Base-by-base conservation (phyloP, 2,113 vertebrate species). In the Sorex fumeus region DNA sequence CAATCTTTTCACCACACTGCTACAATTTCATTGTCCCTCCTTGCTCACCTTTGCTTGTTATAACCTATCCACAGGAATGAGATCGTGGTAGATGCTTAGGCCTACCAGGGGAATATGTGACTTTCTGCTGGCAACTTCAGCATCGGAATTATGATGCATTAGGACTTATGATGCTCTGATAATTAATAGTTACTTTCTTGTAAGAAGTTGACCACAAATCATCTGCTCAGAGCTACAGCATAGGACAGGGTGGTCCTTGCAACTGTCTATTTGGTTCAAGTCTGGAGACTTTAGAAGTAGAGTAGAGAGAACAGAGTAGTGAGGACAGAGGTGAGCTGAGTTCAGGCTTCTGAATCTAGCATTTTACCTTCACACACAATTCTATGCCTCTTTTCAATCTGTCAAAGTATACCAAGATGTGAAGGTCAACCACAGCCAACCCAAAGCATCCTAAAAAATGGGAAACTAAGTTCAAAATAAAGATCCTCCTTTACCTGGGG, bases 211-310 rank as follows among this genome's bases (percentile, higher is more conserved):
- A 27, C 96, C 89, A 0, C 4, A 83, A 87, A 88, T 96, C 96
- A 97, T 97, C 97, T 97, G 97, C 95, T 97, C 3, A 0, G 91
- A 95, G 77, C 96, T 66, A 76, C 72, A 72, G 97, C 82, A 88
- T 43, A 89, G 90, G 66, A 92, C 0, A 93, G 69, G 9, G 8
- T 7, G 12, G 2, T 57, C 47, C 71, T 34, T 5, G 4, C 36
- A 71, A 25, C 11, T 1, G 0, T 13, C 11, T 19, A 32, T 32
- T 50, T 0, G 7, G 10, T 28, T 8, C 18, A 1, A 64, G 8
- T 6, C 47, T 1, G 1, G 60, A 34, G 15, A 3, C 30, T 32
- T 66, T 32, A 19, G 4, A 10, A 23, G 30, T 23, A 4, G 69
- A 28, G n/a, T 6, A 15, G 25, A 69, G 72, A 34, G 66, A 50